Percentiles rank a stretch among this genome's conserved stretches.
These are phyloP conservation scores for Eulemur macaco DNA, from an alignment of 2,113 vertebrate genomes.

Conservation along the genomic window DNA sequence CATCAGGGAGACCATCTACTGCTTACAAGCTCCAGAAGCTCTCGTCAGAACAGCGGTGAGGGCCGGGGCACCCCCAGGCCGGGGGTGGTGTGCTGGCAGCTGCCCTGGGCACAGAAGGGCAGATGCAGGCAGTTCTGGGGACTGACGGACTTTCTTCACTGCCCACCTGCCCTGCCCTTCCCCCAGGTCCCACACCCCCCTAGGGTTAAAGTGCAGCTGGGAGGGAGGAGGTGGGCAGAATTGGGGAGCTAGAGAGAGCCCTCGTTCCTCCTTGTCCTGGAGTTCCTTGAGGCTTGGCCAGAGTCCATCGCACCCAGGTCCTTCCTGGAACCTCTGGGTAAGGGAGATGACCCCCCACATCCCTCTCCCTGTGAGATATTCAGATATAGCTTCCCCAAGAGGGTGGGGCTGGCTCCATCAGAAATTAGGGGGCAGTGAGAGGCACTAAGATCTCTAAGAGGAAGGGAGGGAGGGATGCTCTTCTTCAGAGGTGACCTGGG, in stretches of 20 bases:
- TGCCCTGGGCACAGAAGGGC: neutral
- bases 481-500: neutral
- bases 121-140: neutral
- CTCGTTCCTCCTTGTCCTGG: neutral
- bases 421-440: neutral
- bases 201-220: slow-evolving; percentile 77
- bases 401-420: neutral
- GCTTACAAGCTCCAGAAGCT: slow-evolving; percentile 83
- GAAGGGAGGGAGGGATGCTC: neutral
- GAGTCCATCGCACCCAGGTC: neutral
- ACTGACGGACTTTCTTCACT: neutral
- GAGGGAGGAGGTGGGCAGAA: neutral
- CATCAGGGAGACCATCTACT: slow-evolving; percentile 59
- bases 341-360: neutral
- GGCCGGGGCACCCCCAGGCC: neutral
- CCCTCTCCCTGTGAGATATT: neutral
- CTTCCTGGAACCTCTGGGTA: neutral
- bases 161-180: neutral
- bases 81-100: neutral
- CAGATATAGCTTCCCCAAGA: neutral
- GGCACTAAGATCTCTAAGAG: neutral
- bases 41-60: slow-evolving; percentile 67
- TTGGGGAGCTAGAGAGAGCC: neutral
- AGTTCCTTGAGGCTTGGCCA: neutral
- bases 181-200: neutral